phyloP scores from a whole-genome alignment of 2,888 invertebrate species.

The Zele albiditarsus region DNA sequence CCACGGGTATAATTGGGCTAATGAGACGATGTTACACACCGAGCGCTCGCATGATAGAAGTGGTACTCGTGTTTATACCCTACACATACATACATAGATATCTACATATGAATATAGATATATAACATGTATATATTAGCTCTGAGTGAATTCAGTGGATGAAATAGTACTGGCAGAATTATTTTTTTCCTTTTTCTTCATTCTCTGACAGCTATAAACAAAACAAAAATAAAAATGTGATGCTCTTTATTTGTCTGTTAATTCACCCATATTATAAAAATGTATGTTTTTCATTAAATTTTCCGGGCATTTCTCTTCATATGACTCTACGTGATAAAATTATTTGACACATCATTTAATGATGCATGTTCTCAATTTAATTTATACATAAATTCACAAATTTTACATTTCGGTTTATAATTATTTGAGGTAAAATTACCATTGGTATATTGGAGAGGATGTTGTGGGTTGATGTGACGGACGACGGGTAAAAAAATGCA shows the following conservation, averaged over 20 bases:
- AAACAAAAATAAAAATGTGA: too few species aligned
- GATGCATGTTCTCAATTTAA: not conserved
- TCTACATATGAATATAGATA: not conserved
- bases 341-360: not conserved
- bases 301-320: not conserved
- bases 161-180: not conserved
- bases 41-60: not conserved
- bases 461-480: not conserved
- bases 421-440: not conserved
- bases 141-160: not conserved
- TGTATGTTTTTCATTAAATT: not conserved
- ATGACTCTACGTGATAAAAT: not conserved
- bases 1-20: slow-evolving; percentile 18
- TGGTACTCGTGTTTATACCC: not conserved
- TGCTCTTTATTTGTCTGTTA: not conserved
- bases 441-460: not conserved
- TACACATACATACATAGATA: not conserved
- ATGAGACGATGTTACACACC: slow-evolving; percentile 27
- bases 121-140: not conserved
- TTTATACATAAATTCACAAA: not conserved
- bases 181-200: not conserved
- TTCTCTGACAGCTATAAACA: not conserved
- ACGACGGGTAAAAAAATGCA: not conserved
- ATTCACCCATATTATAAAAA: not conserved
- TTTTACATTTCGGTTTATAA: not conserved